A percentile compares a stretch with the other conserved stretches of the same genome.
Evolutionary conservation across 2,113 vertebrate genomes (phyloP).

Genomic region (Cheirogaleus medius): DNA sequence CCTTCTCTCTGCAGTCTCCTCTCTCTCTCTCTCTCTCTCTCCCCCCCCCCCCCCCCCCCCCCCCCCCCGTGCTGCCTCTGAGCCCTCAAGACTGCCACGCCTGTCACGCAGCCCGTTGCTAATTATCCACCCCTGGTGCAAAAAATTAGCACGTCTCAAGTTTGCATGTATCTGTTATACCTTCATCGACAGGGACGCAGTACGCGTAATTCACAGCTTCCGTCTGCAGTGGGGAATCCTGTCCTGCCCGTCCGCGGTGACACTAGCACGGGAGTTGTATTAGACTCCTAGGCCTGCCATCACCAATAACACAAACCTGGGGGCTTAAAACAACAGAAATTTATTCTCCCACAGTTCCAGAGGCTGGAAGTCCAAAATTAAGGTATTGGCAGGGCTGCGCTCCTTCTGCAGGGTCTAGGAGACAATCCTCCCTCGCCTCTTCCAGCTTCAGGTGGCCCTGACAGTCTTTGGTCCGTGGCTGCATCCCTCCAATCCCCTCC

Average conservation of each 20-base stretch:
- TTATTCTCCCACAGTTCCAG: background rate
- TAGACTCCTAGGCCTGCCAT: background rate
- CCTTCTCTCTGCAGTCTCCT: background rate
- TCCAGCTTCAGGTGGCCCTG: background rate
- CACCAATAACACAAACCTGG: fast-evolving
- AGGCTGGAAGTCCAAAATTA: background rate
- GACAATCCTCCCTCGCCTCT: background rate
- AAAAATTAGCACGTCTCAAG: background rate
- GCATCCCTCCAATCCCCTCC: background rate
- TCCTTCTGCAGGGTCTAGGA: background rate
- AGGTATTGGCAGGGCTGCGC: fast-evolving
- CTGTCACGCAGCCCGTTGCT: background rate
- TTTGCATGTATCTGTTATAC: background rate
- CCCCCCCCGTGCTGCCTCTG: fast-evolving
- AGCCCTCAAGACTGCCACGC: background rate
- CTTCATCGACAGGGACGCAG: background rate
- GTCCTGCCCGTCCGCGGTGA: background rate
- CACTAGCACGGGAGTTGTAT: background rate
- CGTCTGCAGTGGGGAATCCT: background rate
- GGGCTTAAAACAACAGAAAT: background rate
- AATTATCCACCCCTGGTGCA: background rate
- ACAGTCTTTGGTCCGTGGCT: background rate
- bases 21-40: too few relatives aligned
- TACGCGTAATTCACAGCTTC: background rate
- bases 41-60: too few relatives aligned